Base-by-base conservation (phyloP, 2,888 invertebrate species). In the Epinotia bilunana region DNA sequence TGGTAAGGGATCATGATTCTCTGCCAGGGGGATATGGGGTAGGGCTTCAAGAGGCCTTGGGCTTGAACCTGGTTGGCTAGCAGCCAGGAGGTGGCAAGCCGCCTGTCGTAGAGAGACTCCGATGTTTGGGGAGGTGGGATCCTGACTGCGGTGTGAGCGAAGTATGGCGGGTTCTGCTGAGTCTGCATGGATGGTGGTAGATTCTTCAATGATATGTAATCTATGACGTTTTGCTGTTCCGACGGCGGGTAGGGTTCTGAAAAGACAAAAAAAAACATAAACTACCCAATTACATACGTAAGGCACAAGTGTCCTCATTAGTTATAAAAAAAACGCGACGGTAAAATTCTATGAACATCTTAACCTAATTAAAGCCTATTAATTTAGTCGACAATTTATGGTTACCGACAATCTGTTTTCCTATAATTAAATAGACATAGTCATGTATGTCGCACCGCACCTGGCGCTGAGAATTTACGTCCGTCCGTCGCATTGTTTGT, bases 1-100 rank as follows among this genome's bases (percentile, higher is more conserved):
- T 92, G 90, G 82, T 95, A 95, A 0, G 95, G 95, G 82, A 95
- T 91, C 90, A 95, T 95, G 76, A 95, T 92, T 82, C 95, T 92
- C 72, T 95, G 95, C 95, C 95, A 95, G 1, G 94, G 94, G 0
- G 93, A 92, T 61, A 94, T 92, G 0, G 94, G 94, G 81, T 94
- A 94, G 0, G 94, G 94, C 83, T 94, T 94, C 6, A 94, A 84
- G 5, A 94, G 86, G 0, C 92, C 91, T 81, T 90, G 95, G 0
- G 89, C 93, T 87, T 89, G 94, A 13, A 90, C 92, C 80, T 95
- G 93, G 77, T 95, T 95, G 53, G 95, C 93, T 64, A 95, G 83
- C 0, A 95, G 90, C 94, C 94, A 94, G 57, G 94, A 94, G 13
- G 95, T 95, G 5, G 95, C 94, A 1, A 95, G 85, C 77, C 95